Percentiles rank a stretch among this genome's conserved stretches.
phyloP scores from a whole-genome alignment of 2,113 vertebrate species.

The Limanda limanda region DNA sequence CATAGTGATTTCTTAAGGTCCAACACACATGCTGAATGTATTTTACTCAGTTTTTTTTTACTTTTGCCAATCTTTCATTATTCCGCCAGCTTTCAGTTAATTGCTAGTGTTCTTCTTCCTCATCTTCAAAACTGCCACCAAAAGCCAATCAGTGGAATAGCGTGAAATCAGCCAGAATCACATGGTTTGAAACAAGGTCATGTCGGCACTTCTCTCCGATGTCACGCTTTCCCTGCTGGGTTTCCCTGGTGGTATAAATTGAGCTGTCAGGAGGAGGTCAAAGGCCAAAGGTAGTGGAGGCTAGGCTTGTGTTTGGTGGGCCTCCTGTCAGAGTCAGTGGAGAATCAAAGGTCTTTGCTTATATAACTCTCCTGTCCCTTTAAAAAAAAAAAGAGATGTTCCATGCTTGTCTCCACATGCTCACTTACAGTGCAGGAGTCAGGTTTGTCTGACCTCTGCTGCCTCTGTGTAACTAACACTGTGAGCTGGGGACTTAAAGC shows the following conservation, averaged over 20 bases:
- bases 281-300: constrained; percentile 29
- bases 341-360: constrained; percentile 20
- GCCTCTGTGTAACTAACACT: too few species aligned
- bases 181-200: background rate
- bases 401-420: background rate
- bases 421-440: too few species aligned
- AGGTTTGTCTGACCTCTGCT: too few species aligned
- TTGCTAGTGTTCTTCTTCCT: too few species aligned
- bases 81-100: too few species aligned
- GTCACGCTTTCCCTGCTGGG: constrained; percentile 2
- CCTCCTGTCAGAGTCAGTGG: constrained; percentile 40
- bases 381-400: background rate
- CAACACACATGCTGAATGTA: too few species aligned
- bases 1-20: too few species aligned
- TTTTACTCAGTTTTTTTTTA: background rate
- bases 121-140: too few species aligned
- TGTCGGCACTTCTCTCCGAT: background rate
- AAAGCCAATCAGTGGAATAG: too few species aligned
- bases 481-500: too few species aligned
- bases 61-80: too few species aligned
- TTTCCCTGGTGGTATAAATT: constrained; percentile 32
- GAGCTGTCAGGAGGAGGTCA: constrained; percentile 46
- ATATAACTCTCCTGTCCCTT: constrained; percentile 15
- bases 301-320: constrained; percentile 30
- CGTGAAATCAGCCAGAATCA: too few species aligned